Percentiles rank a stretch among this genome's conserved stretches.
Conservation (phyloP, 2,113 vertebrate species). For the Hemicordylus capensis region DNA sequence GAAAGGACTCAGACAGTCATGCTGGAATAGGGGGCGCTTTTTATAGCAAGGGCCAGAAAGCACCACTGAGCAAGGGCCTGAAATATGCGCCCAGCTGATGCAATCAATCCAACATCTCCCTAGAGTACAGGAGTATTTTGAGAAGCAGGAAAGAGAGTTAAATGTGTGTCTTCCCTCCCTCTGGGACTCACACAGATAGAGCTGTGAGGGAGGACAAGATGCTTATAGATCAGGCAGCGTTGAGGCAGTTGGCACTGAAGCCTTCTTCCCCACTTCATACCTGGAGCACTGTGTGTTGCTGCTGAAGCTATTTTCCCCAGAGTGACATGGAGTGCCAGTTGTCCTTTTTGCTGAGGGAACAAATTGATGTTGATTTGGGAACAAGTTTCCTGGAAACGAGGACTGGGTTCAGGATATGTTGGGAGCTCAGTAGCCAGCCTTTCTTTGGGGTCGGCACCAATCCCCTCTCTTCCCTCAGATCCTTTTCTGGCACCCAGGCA, state of each 20-base stretch:
- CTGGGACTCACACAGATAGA: too few species aligned
- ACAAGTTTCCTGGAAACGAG: too few species aligned
- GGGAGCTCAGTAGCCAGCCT: too few species aligned
- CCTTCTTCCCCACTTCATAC: neutral
- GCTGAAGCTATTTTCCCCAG: too few species aligned
- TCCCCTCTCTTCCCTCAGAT: too few species aligned
- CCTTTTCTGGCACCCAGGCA: too few species aligned
- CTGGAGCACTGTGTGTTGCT: too few species aligned
- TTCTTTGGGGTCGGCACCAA: too few species aligned
- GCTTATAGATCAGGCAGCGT: neutral
- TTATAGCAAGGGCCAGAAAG: neutral
- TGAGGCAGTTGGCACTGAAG: neutral
- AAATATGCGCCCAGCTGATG: neutral
- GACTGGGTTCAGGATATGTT: too few species aligned
- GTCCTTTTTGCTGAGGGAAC: neutral
- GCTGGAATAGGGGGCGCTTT: accelerated
- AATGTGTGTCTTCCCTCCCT: neutral
- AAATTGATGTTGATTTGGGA: too few species aligned
- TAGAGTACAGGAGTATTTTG: neutral
- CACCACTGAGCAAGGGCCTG: accelerated
- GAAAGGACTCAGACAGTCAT: accelerated
- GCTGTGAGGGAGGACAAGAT: too few species aligned
- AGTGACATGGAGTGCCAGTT: neutral
- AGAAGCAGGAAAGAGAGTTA: neutral
- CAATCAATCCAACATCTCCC: neutral